Evolutionary conservation across 2,113 vertebrate species (phyloP).

Genomic region (Eolophus roseicapilla): DNA sequence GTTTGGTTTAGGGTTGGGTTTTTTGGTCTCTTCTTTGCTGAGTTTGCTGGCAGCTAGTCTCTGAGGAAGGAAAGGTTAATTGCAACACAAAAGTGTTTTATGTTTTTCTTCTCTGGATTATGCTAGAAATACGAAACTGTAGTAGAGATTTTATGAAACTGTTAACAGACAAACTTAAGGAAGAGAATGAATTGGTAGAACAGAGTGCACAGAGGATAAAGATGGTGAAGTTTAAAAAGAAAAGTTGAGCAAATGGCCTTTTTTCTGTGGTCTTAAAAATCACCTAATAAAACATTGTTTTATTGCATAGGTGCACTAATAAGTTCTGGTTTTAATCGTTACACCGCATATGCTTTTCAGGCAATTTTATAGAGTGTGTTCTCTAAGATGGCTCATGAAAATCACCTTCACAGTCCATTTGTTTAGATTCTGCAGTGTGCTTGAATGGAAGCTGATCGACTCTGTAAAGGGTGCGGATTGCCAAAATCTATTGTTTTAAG

Average conservation of each 20-base stretch:
- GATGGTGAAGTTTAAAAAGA: background rate
- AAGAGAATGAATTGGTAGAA: background rate
- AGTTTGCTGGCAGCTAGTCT: background rate
- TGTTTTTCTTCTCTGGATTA: constrained; percentile 12
- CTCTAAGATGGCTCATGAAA: constrained; percentile 18
- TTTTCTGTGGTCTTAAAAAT: background rate
- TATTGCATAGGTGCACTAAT: constrained; percentile 4
- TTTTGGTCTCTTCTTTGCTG: background rate
- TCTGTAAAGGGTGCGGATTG: background rate
- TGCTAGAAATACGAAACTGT: background rate
- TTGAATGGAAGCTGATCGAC: background rate
- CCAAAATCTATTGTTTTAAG: background rate
- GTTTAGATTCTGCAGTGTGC: background rate
- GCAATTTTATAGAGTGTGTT: background rate
- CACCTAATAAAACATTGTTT: constrained; percentile 2
- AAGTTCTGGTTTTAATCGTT: background rate
- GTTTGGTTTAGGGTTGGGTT: background rate
- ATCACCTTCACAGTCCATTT: constrained; percentile 39
- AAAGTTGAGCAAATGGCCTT: background rate
- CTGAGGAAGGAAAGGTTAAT: background rate
- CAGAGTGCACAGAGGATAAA: background rate
- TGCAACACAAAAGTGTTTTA: background rate
- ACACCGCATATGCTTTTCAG: background rate
- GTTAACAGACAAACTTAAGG: background rate
- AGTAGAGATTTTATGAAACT: background rate